These are phyloP conservation scores for Sceloporus tristichus DNA, from an alignment of 2,113 vertebrate genomes.

Conservation along the genomic window DNA sequence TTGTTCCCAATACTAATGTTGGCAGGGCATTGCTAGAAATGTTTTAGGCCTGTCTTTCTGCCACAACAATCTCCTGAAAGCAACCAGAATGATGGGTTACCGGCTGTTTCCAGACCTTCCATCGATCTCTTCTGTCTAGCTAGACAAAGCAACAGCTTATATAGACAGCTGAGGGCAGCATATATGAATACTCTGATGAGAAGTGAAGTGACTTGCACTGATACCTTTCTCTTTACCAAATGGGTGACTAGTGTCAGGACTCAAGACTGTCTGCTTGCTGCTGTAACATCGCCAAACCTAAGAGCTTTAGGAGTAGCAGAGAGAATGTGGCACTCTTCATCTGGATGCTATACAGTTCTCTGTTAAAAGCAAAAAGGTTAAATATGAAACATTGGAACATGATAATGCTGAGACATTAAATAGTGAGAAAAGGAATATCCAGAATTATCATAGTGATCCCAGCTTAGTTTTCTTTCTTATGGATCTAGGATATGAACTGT, in stretches of 20 bases:
- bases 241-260: constrained; percentile 50
- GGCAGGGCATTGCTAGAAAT: constrained; percentile 40
- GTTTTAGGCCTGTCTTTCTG: constrained; percentile 15
- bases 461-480: neutral
- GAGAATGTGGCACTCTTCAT: neutral
- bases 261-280: constrained; percentile 31
- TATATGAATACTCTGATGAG: constrained; percentile 49
- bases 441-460: constrained; percentile 7
- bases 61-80: constrained; percentile 26
- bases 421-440: constrained; percentile 23
- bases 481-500: neutral
- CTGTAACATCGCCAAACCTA: neutral
- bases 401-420: constrained; percentile 30
- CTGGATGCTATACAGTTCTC: constrained; percentile 41
- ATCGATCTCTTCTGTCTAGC: constrained; percentile 60
- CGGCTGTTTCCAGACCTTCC: constrained; percentile 25
- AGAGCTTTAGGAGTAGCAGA: constrained; percentile 37
- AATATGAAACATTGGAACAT: constrained; percentile 42
- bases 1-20: fast-evolving
- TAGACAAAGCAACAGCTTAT: constrained; percentile 53
- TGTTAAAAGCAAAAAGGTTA: constrained; percentile 38
- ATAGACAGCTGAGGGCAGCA: constrained; percentile 58
- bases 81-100: neutral
- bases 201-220: constrained; percentile 42
- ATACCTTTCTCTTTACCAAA: constrained; percentile 55